phyloP scores from a whole-genome alignment of 2,113 vertebrate genomes.

The Pionites leucogaster region DNA sequence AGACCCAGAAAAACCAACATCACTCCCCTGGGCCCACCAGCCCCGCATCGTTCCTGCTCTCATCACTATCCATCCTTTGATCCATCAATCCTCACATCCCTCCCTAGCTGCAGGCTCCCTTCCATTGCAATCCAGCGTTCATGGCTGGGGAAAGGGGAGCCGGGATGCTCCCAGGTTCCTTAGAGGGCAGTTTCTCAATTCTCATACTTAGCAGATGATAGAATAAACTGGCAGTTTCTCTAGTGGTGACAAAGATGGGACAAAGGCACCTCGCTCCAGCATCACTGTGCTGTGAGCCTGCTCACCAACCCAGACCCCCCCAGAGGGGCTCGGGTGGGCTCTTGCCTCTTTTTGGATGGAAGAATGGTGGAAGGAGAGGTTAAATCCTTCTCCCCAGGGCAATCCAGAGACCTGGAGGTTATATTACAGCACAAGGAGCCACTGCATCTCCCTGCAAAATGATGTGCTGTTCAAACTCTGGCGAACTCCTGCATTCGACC shows the following conservation, averaged over 20 bases:
- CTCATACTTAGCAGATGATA: not conserved
- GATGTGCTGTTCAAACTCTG: not conserved
- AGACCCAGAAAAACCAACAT: not conserved
- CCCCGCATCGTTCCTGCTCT: not conserved
- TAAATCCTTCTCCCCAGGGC: not conserved
- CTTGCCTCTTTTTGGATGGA: not conserved
- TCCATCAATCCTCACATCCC: not conserved
- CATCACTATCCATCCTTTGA: not conserved
- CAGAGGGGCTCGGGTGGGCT: not conserved
- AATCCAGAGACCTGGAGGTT: not conserved
- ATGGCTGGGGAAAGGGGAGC: not conserved
- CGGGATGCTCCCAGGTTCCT: not conserved
- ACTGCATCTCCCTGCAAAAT: not conserved
- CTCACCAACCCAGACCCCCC: not conserved
- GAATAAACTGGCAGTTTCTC: not conserved
- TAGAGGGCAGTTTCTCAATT: not conserved
- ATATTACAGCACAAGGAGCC: accelerated
- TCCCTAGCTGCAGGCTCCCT: not conserved
- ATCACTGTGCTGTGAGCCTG: not conserved
- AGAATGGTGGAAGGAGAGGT: not conserved
- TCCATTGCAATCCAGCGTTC: accelerated
- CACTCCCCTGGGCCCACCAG: not conserved
- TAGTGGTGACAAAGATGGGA: not conserved
- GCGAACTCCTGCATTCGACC: not conserved
- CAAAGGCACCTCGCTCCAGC: not conserved